These are phyloP conservation scores for Ostrea denselamellosa DNA, from an alignment of 1,140 invertebrate species.

Conservation along the genomic window DNA sequence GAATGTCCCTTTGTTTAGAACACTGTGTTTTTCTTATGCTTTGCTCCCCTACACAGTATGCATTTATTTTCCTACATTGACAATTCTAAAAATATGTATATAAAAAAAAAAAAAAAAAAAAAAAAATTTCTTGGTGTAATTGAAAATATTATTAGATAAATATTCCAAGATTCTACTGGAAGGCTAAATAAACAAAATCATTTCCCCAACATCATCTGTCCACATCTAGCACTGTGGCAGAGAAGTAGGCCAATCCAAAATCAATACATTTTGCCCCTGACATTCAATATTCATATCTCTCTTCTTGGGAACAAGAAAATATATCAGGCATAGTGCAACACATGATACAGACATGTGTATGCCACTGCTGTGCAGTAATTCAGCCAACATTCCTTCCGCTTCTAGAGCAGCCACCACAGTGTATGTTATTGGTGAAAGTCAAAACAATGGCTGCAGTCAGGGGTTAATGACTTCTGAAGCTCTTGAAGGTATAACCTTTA, in stretches of 20 bases:
- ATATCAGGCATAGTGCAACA: background rate
- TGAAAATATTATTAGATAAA: too few species aligned
- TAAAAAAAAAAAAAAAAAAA: too few species aligned
- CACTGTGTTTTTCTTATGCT: too few species aligned
- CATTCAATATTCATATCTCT: background rate
- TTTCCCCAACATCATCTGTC: background rate
- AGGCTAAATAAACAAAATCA: too few species aligned
- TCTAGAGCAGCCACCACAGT: background rate
- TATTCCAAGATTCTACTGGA: too few species aligned
- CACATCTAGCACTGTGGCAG: background rate
- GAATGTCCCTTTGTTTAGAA: too few species aligned
- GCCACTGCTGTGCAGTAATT: background rate
- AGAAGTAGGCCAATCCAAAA: background rate
- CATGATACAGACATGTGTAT: background rate
- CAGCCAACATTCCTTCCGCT: background rate
- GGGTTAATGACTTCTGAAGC: background rate
- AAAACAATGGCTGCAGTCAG: background rate
- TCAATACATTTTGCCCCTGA: background rate
- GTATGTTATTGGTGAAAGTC: background rate
- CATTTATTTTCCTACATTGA: too few species aligned
- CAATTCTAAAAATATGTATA: too few species aligned
- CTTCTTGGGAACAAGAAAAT: background rate
- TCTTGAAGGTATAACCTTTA: too few species aligned
- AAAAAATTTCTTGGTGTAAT: too few species aligned
- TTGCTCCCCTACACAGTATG: too few species aligned